phyloP scores from a whole-genome alignment of 2,797 vertebrate species.

The Coilia nasus region DNA sequence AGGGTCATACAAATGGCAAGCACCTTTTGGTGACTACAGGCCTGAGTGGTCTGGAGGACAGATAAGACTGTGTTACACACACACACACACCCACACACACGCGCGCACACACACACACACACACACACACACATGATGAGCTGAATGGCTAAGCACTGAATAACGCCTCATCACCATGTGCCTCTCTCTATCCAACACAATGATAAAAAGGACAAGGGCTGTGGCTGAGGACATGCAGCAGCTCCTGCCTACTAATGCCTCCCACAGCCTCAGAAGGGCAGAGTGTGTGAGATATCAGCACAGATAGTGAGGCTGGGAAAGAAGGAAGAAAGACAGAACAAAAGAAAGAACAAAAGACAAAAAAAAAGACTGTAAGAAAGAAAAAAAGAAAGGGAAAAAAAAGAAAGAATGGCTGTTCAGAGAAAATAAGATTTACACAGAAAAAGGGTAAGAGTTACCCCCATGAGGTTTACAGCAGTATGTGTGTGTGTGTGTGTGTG shows the following conservation, averaged over 20 bases:
- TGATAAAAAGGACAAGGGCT: constrained; percentile 15
- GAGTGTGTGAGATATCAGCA: not conserved
- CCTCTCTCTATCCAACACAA: not conserved
- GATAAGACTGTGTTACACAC: not conserved
- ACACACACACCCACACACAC: not conserved
- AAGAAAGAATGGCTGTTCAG: not conserved
- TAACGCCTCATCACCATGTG: not conserved
- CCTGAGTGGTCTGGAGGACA: not conserved
- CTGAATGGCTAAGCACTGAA: not conserved
- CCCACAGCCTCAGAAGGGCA: not conserved
- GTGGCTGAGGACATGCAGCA: not conserved
- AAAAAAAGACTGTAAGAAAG: not conserved
- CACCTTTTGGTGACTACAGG: not conserved
- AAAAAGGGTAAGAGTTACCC: not conserved
- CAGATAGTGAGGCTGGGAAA: not conserved
- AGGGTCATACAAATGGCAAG: not conserved
- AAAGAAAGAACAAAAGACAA: not conserved
- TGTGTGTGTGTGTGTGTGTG: not conserved
- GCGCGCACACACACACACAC: not conserved
- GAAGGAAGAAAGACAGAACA: not conserved
- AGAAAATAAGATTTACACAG: not conserved
- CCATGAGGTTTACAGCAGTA: not conserved
- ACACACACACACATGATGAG: not conserved
- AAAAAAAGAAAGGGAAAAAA: not conserved
- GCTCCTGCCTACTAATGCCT: constrained; percentile 8